These are phyloP conservation scores for Setophaga coronata DNA, from an alignment of 2,113 vertebrate species.

Conservation along the genomic window DNA sequence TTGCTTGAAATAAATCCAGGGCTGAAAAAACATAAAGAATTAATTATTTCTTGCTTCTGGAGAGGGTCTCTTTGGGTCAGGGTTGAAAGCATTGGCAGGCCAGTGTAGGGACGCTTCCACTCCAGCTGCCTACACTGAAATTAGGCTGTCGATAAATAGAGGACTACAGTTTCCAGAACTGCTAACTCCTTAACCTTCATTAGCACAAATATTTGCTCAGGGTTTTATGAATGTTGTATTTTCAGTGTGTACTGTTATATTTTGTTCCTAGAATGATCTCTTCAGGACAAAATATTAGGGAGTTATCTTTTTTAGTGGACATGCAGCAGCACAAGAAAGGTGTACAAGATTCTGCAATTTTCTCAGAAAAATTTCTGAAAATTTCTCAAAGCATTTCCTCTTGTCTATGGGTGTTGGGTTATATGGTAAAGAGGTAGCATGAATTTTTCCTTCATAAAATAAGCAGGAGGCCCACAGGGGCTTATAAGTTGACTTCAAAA, in stretches of 20 bases:
- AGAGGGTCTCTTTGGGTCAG: slow-evolving; percentile 65
- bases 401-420: not conserved
- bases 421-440: slow-evolving; percentile 7
- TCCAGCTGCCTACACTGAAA: slow-evolving; percentile 35
- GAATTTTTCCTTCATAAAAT: slow-evolving; percentile 54
- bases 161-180: slow-evolving; percentile 53
- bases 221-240: slow-evolving; percentile 49
- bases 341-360: not conserved
- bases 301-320: not conserved
- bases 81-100: slow-evolving; percentile 22
- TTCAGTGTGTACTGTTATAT: slow-evolving; percentile 16
- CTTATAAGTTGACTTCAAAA: slow-evolving; percentile 53
- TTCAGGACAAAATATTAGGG: not conserved
- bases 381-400: slow-evolving; percentile 15
- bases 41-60: slow-evolving; percentile 68
- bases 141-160: slow-evolving; percentile 40
- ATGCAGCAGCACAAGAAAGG: not conserved
- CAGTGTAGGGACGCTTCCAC: not conserved
- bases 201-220: slow-evolving; percentile 71
- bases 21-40: slow-evolving; percentile 62
- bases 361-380: not conserved
- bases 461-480: slow-evolving; percentile 12
- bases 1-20: slow-evolving; percentile 55
- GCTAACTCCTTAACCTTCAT: slow-evolving; percentile 66
- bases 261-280: not conserved